Evolutionary conservation across 2,113 vertebrate genomes (phyloP), one percentile per base, ranked within the genome.

Genomic region (Tautogolabrus adspersus): DNA sequence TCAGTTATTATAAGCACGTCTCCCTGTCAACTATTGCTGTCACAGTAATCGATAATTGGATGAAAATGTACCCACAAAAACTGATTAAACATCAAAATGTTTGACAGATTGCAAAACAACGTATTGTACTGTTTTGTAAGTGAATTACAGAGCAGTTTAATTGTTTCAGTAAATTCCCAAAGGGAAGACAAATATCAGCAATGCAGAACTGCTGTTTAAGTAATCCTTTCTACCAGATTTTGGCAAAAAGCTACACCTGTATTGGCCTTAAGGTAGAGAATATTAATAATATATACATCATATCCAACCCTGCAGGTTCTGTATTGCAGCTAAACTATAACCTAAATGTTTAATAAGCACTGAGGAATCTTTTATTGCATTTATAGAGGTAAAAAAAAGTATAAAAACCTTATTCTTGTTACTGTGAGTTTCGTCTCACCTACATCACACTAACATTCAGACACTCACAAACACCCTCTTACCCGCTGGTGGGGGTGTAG

Each of bases 401-500:
- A 15, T 16, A 9, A 44, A 34, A 51, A 8, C 22, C 38, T n/a
- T 5, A 19, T 12, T 46, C 19, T 51, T 46, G 44, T 46, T 19
- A 18, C 13, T 8, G 2, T 26, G 26, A 18, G 30, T 7, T 7
- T 56, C 16, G 8, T 46, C 23, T 70, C 49, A 21, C 49, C 37
- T 13, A 2, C 37, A 12, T 10, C 7, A 2, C 71, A 9, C 49
- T 52, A 12, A 42, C 30, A 6, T 34, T 34, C 65, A 18, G 8
- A 30, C 8, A 42, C 49, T 19, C 19, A 5, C 30, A 49, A 12
- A 19, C 18, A 37, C n/a, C 19, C 16, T 79, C 91, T 92, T 87
- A 94, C 94, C 92, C 82, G 19, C 76, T 83, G 80, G 73, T 88
- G 44, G 90, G 90, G 71, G 83, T 84, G 19, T 91, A 83, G 86